Evolutionary conservation across 2,888 invertebrate species (phyloP).

Genomic region (Temnothorax unifasciatus): DNA sequence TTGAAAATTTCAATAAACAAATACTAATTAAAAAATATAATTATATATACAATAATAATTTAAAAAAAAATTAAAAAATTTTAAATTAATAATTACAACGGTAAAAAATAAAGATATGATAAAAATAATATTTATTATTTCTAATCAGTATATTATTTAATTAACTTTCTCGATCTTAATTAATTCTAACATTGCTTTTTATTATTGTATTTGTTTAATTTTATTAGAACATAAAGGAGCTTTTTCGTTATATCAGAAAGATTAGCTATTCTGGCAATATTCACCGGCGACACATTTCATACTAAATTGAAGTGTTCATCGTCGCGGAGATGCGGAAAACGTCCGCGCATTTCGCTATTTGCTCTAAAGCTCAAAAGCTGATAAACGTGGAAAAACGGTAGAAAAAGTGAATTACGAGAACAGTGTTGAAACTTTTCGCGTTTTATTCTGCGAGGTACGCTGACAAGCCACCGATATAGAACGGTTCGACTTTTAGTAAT

Average conservation of each 20-base stretch:
- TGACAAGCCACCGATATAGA: constrained; percentile 21
- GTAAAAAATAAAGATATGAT: too few relatives aligned
- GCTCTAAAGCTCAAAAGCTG: constrained; percentile 25
- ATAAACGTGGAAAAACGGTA: constrained; percentile 24
- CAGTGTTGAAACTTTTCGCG: constrained; percentile 42
- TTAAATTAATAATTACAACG: not conserved
- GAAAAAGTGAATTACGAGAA: constrained; percentile 40
- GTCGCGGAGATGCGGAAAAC: not conserved
- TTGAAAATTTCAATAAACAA: not conserved
- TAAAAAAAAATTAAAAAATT: not conserved
- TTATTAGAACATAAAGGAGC: not conserved
- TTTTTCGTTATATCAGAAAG: not conserved
- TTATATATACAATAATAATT: not conserved
- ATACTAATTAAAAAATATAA: constrained; percentile 13
- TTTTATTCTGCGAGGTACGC: constrained; percentile 30
- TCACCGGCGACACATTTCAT: not conserved
- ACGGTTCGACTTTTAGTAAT: constrained; percentile 43
- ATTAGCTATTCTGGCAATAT: not conserved
- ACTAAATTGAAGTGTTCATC: constrained; percentile 37
- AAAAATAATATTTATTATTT: too few relatives aligned
- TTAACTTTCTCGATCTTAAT: not conserved
- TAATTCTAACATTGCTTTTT: not conserved
- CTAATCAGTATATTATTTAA: too few relatives aligned
- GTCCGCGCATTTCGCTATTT: constrained; percentile 2
- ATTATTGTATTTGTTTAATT: not conserved